A percentile compares a stretch with the other conserved stretches of the same genome.
phyloP scores from a whole-genome alignment of 2,113 vertebrate species.

The Labeo catla region DNA sequence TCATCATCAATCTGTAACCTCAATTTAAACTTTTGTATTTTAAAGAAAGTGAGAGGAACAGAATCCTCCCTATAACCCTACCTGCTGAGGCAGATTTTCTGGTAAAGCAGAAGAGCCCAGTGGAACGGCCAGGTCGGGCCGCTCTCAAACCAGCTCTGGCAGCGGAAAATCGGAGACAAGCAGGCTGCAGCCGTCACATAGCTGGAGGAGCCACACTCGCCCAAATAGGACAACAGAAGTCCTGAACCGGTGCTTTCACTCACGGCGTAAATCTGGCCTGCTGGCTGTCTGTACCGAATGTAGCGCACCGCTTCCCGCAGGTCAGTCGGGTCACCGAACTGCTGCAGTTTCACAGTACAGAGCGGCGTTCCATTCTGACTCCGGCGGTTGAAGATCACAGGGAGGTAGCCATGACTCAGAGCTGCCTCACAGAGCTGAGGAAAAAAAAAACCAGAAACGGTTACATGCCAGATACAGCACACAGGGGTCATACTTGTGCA shows the following conservation, averaged over 20 bases:
- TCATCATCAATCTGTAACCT: background rate
- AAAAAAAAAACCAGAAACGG: slow-evolving; percentile 8
- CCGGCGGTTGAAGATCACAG: slow-evolving; percentile 84
- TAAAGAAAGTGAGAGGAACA: background rate
- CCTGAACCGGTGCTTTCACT: slow-evolving; percentile 83
- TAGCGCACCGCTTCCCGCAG: slow-evolving; percentile 81
- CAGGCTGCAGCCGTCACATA: slow-evolving; percentile 81
- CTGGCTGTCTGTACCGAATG: slow-evolving; percentile 79
- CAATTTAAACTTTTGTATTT: background rate
- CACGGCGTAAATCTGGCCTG: slow-evolving; percentile 77
- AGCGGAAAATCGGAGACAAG: slow-evolving; percentile 81
- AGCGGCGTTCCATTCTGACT: slow-evolving; percentile 85
- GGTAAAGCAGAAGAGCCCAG: slow-evolving; percentile 76
- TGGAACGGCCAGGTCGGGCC: slow-evolving; percentile 75
- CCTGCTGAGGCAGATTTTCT: slow-evolving; percentile 82
- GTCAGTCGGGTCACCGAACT: slow-evolving; percentile 83
- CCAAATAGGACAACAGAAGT: slow-evolving; percentile 83
- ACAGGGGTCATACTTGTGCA: slow-evolving; percentile 11
- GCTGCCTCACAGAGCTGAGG: slow-evolving; percentile 79
- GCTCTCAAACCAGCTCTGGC: slow-evolving; percentile 82
- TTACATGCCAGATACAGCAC: background rate
- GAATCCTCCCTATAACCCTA: slow-evolving; percentile 50
- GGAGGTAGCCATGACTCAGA: slow-evolving; percentile 78
- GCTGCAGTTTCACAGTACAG: slow-evolving; percentile 82
- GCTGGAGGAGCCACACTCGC: slow-evolving; percentile 84